Evolutionary conservation across 2,888 invertebrate genomes (phyloP).

Genomic region (Leptothorax acervorum): DNA sequence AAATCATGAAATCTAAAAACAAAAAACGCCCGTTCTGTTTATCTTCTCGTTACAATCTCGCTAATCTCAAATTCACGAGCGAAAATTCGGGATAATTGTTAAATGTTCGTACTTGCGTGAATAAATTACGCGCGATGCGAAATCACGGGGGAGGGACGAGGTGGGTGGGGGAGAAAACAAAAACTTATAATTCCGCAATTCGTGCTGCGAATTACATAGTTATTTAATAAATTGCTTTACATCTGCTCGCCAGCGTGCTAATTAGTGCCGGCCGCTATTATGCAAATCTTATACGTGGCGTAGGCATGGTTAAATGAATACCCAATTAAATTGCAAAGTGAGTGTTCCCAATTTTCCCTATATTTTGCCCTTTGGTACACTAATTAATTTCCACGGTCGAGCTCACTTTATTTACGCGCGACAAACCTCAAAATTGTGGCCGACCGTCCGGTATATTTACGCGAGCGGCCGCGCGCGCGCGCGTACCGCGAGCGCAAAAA

Average conservation of each 20-base stretch:
- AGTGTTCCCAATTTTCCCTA: conserved; percentile 71
- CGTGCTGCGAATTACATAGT: conserved; percentile 49
- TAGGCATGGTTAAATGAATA: conserved; percentile 71
- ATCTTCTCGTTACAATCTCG: neutral
- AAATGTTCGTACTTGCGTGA: conserved; percentile 52
- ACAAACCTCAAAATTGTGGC: conserved; percentile 75
- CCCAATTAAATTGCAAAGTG: conserved; percentile 71
- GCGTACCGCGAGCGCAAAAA: conserved; percentile 64
- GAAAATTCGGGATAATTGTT: conserved; percentile 47
- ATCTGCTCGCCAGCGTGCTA: conserved; percentile 46
- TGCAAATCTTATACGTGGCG: conserved; percentile 53
- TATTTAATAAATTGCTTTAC: conserved; percentile 56
- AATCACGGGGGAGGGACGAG: neutral
- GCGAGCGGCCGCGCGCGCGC: conserved; percentile 61
- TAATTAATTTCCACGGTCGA: conserved; percentile 77
- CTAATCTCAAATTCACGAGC: conserved; percentile 24
- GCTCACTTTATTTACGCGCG: conserved; percentile 77
- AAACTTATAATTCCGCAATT: conserved; percentile 52
- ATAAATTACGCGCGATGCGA: conserved; percentile 37
- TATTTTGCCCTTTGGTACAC: conserved; percentile 72
- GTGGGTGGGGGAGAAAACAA: conserved; percentile 11
- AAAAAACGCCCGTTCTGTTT: neutral
- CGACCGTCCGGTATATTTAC: conserved; percentile 66
- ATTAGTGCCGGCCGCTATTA: conserved; percentile 54
- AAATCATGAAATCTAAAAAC: conserved; percentile 13